phyloP scores from a whole-genome alignment of 2,888 invertebrate species.

The Macrophya annulata region DNA sequence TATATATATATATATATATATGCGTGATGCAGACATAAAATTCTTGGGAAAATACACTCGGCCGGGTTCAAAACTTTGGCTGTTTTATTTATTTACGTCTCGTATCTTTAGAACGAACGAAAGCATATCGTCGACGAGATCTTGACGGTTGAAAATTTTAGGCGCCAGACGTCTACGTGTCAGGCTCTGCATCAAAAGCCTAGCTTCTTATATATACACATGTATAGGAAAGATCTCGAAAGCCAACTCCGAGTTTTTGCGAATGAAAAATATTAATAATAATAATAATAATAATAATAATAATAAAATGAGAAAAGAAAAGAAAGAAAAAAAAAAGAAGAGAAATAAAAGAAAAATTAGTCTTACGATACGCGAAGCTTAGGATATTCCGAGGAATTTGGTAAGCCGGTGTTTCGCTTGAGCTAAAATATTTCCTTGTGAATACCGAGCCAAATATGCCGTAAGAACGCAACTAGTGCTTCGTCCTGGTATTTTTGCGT shows the following conservation, averaged over 20 bases:
- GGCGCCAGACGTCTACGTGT: slow-evolving; percentile 16
- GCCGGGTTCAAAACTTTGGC: not conserved
- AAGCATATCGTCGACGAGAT: slow-evolving; percentile 5
- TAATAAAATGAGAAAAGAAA: not conserved
- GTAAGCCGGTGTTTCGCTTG: slow-evolving; percentile 39
- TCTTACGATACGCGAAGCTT: slow-evolving; percentile 17
- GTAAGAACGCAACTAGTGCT: slow-evolving; percentile 70
- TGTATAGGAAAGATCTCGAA: not conserved
- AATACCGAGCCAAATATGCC: slow-evolving; percentile 75
- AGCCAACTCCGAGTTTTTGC: not conserved
- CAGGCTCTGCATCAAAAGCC: not conserved
- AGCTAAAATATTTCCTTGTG: slow-evolving; percentile 61
- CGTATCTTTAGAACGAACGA: slow-evolving; percentile 26
- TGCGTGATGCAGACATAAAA: not conserved
- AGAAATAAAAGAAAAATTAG: not conserved
- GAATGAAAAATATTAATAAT: not conserved
- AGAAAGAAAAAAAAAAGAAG: not conserved
- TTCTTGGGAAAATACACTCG: slow-evolving; percentile 26
- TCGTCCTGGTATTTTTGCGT: slow-evolving; percentile 71
- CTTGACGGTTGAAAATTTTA: not conserved
- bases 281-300: too few species aligned
- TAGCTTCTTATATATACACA: not conserved
- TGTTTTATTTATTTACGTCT: slow-evolving; percentile 23
- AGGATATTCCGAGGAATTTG: slow-evolving; percentile 41
- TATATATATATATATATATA: not conserved